Evolutionary conservation across 2,888 invertebrate species (phyloP).

Genomic region (Ophraella communa): DNA sequence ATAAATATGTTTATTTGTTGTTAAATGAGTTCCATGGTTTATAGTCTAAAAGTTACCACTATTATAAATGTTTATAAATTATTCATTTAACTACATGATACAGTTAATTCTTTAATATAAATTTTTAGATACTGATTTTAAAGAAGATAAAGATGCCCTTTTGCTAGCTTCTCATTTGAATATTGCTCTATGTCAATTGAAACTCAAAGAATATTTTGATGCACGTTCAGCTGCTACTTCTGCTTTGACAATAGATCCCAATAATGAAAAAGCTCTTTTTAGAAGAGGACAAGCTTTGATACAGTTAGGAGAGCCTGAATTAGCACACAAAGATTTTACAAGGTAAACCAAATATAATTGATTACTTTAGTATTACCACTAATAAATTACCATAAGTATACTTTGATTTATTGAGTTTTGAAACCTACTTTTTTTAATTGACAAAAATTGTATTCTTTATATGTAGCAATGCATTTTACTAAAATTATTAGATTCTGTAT

Average conservation of each 20-base stretch:
- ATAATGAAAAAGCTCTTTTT: slow-evolving; percentile 89
- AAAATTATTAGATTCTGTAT: too few relatives aligned
- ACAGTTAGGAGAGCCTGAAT: slow-evolving; percentile 76
- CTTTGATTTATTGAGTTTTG: too few relatives aligned
- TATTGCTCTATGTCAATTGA: slow-evolving; percentile 81
- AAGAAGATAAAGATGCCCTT: slow-evolving; percentile 64
- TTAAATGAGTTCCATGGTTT: not conserved
- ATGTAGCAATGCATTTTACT: too few relatives aligned
- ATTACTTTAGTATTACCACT: not conserved
- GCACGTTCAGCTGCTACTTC: slow-evolving; percentile 78
- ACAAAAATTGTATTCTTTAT: too few relatives aligned
- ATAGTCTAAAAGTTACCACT: too few relatives aligned
- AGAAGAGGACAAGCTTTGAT: slow-evolving; percentile 83
- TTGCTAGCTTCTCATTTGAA: slow-evolving; percentile 79
- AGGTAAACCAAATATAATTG: not conserved
- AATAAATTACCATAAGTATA: too few relatives aligned
- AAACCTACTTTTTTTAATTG: too few relatives aligned
- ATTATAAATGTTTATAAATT: too few relatives aligned
- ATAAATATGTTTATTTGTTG: not conserved
- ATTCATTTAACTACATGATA: too few relatives aligned
- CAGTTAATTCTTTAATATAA: too few relatives aligned
- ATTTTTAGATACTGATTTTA: slow-evolving; percentile 57
- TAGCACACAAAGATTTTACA: slow-evolving; percentile 77
- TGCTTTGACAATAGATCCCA: slow-evolving; percentile 75
- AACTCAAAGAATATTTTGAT: slow-evolving; percentile 71